These are phyloP conservation scores for Ennomos erosarius DNA, from an alignment of 2,888 invertebrate genomes.

Conservation along the genomic window DNA sequence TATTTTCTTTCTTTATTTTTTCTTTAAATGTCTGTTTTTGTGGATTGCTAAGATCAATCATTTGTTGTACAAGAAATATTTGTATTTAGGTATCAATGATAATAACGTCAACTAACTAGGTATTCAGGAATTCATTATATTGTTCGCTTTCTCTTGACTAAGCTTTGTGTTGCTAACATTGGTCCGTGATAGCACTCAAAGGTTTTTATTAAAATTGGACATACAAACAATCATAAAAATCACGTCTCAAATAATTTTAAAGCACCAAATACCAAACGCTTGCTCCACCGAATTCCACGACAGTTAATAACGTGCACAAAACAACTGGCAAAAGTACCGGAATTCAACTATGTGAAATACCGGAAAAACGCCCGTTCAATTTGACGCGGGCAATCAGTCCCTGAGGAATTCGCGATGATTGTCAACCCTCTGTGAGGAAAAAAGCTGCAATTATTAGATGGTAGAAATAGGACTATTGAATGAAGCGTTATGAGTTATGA, in stretches of 20 bases:
- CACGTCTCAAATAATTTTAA: not conserved
- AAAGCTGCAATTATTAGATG: constrained; percentile 1
- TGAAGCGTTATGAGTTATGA: no score
- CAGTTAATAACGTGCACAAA: constrained; percentile 26
- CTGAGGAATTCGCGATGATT: constrained; percentile 13
- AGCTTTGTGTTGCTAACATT: no score
- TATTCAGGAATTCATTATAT: no score
- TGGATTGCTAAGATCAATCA: no score
- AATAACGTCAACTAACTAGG: no score
- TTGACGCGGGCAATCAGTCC: constrained; percentile 21
- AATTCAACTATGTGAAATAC: constrained; percentile 18
- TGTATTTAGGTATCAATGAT: no score
- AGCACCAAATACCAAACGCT: constrained; percentile 6
- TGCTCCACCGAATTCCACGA: constrained; percentile 32
- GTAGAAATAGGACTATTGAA: no score
- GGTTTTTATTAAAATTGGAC: no score
- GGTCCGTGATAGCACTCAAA: not conserved
- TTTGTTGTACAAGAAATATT: no score
- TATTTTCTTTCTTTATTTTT: no score
- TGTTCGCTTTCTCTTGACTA: no score
- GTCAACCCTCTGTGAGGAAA: constrained; percentile 10
- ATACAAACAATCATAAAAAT: not conserved
- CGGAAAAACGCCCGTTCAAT: constrained; percentile 23
- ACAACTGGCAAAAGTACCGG: constrained; percentile 8
- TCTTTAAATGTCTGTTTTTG: no score